A percentile compares a stretch with the other conserved stretches of the same genome.
Conservation (phyloP, 2,797 vertebrate genomes). For the Hafferia zeledoni region DNA sequence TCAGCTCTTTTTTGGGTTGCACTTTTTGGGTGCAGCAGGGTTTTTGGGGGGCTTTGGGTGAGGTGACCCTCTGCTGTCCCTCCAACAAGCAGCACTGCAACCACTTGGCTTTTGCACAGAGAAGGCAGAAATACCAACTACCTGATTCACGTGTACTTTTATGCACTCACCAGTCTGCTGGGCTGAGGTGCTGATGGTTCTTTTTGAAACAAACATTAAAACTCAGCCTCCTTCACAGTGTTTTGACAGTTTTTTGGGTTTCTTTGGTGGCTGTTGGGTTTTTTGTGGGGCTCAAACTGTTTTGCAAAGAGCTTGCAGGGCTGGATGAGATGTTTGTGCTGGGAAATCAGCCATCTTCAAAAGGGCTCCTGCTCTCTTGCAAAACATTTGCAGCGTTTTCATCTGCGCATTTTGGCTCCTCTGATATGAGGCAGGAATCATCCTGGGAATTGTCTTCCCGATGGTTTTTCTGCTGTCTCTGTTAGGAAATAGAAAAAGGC, state of each 20-base stretch:
- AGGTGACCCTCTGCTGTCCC: neutral
- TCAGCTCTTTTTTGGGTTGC: neutral
- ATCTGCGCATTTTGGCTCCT: neutral
- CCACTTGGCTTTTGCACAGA: rapidly evolving
- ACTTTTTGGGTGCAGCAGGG: neutral
- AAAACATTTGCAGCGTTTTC: slow-evolving; percentile 49
- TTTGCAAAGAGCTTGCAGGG: neutral
- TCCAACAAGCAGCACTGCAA: neutral
- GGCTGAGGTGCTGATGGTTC: neutral
- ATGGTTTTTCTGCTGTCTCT: slow-evolving; percentile 25
- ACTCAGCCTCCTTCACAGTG: neutral
- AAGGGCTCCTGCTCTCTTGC: slow-evolving; percentile 4
- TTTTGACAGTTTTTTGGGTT: slow-evolving; percentile 11
- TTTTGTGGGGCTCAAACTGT: neutral
- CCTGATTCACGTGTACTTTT: neutral
- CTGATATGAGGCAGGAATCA: slow-evolving; percentile 32
- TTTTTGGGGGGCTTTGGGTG: neutral
- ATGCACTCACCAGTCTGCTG: neutral
- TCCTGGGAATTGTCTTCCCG: slow-evolving; percentile 43
- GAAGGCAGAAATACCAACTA: neutral
- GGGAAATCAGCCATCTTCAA: slow-evolving; percentile 51
- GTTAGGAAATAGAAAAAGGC: neutral
- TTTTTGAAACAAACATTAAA: neutral
- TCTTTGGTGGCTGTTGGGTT: neutral
- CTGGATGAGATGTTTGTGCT: slow-evolving; percentile 7